A percentile compares a stretch with the other conserved stretches of the same genome.
Conservation (phyloP, 2,888 invertebrate species). For the Hymenopus coronatus region DNA sequence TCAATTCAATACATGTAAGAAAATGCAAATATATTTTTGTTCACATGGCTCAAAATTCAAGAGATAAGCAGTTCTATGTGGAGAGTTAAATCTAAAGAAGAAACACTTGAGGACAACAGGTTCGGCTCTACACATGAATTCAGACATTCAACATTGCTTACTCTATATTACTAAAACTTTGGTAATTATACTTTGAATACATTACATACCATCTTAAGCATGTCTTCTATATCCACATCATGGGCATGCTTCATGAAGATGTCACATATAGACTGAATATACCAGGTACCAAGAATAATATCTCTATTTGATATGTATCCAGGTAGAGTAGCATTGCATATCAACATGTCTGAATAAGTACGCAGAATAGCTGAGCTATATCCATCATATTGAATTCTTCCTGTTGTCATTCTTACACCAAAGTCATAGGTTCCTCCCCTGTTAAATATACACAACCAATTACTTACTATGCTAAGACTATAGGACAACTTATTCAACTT, state of each 20-base stretch:
- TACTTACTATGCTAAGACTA: neutral
- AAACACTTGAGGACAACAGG: neutral
- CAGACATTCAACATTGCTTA: neutral
- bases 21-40: too few species aligned
- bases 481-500: too few species aligned
- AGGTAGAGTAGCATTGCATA: constrained; percentile 63
- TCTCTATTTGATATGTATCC: constrained; percentile 62
- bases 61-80: too few species aligned
- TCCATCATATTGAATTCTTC: constrained; percentile 39
- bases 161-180: neutral
- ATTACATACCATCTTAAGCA: constrained; percentile 58
- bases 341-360: constrained; percentile 56
- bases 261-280: constrained; percentile 65
- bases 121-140: neutral
- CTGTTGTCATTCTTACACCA: constrained; percentile 7
- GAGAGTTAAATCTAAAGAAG: too few species aligned
- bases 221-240: constrained; percentile 60
- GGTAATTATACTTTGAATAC: neutral
- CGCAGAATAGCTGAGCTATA: neutral
- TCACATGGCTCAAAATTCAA: too few species aligned
- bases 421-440: constrained; percentile 23
- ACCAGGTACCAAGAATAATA: constrained; percentile 62
- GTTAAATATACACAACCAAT: constrained; percentile 7
- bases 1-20: too few species aligned
- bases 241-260: constrained; percentile 64